Evolutionary conservation across 2,797 vertebrate genomes (phyloP).

Genomic region (Oreochromis grahami): DNA sequence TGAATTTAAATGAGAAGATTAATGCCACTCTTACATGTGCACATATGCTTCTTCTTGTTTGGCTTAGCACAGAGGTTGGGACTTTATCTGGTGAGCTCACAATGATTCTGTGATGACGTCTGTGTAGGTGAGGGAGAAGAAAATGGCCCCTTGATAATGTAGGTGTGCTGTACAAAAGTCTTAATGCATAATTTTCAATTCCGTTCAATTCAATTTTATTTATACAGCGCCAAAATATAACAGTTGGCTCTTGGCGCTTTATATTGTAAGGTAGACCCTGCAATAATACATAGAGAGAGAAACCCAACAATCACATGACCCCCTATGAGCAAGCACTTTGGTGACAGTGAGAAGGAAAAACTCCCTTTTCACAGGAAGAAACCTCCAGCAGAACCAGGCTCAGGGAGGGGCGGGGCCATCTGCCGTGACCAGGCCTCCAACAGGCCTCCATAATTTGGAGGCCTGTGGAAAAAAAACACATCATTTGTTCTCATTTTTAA

Average conservation of each 20-base stretch:
- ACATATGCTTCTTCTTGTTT: not conserved
- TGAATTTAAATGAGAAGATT: not conserved
- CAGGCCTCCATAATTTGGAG: not conserved
- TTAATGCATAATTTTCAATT: fast-evolving
- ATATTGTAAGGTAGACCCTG: not conserved
- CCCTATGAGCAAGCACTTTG: not conserved
- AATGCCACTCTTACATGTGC: not conserved
- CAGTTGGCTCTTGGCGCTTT: not conserved
- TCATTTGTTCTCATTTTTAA: not conserved
- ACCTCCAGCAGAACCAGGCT: not conserved
- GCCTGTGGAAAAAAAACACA: not conserved
- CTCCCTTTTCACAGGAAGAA: not conserved
- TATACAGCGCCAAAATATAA: not conserved
- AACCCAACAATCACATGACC: not conserved
- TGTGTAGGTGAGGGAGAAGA: not conserved
- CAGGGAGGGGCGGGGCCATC: not conserved
- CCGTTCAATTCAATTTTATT: not conserved
- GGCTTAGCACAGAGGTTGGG: not conserved
- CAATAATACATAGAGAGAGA: not conserved
- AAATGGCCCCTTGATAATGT: not conserved
- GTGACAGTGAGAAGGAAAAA: not conserved
- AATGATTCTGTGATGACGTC: not conserved
- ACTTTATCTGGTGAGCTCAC: not conserved
- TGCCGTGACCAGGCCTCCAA: not conserved
- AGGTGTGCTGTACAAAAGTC: not conserved